Conservation (phyloP, 2,888 invertebrate species). For the Melieria picta region DNA sequence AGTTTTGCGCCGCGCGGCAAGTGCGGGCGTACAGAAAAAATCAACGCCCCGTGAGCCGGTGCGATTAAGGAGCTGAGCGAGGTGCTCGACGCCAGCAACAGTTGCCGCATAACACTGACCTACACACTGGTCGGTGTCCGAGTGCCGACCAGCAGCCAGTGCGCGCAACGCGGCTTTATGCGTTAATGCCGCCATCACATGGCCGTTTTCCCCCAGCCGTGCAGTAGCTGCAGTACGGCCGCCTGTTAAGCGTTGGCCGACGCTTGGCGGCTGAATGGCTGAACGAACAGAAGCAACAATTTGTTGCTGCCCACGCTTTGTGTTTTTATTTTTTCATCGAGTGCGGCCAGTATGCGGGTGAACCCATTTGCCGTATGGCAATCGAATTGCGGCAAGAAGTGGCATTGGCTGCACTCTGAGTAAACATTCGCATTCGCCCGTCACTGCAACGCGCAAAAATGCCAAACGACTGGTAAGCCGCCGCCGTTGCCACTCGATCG, state of each 20-base stretch:
- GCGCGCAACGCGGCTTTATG: slow-evolving; percentile 7
- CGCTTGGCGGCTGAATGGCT: slow-evolving; percentile 8
- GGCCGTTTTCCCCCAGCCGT: slow-evolving; percentile 5
- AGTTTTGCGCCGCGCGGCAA: not conserved
- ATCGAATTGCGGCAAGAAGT: too few relatives aligned
- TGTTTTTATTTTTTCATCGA: too few relatives aligned
- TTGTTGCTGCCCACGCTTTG: too few relatives aligned
- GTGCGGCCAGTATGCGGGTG: too few relatives aligned
- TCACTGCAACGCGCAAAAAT: too few relatives aligned
- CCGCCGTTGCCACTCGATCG: too few relatives aligned
- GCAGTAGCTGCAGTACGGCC: slow-evolving; percentile 9
- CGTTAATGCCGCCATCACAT: slow-evolving; percentile 20
- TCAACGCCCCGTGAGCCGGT: not conserved
- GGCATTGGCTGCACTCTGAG: too few relatives aligned
- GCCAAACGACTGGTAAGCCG: too few relatives aligned
- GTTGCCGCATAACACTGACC: slow-evolving; percentile 35
- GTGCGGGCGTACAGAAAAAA: slow-evolving; percentile 13
- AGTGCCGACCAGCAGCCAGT: not conserved
- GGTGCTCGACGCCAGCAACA: slow-evolving; percentile 11
- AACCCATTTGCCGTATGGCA: too few relatives aligned
- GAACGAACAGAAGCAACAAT: slow-evolving; percentile 7
- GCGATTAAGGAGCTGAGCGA: too few relatives aligned
- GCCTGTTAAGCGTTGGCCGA: slow-evolving; percentile 1
- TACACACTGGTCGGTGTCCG: slow-evolving; percentile 6
- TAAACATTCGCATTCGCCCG: too few relatives aligned